Base-by-base conservation (phyloP, 2,888 invertebrate species). In the Drosophila atripex region DNA sequence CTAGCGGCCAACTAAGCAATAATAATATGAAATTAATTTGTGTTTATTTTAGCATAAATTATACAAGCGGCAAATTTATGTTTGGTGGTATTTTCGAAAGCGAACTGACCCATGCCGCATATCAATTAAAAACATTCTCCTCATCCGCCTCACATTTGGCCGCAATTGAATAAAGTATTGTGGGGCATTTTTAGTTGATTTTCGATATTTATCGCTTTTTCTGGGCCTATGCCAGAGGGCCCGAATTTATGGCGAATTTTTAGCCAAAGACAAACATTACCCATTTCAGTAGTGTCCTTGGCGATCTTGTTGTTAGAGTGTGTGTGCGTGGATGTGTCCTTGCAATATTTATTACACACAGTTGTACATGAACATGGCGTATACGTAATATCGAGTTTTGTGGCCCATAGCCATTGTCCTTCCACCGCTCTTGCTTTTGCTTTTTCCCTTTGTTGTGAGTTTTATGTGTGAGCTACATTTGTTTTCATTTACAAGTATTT, bases 401-500 rank as follows among this genome's bases (percentile, higher is more conserved):
- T 58, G 61, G 43, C 50, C 65, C 57, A 56, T 72, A 65, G 76
- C 63, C 76, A 54, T 66, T 32, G 71, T 39, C 47, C 63, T 38
- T 16, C 53, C 43, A 16, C 16, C 7, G 25, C 11, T 8, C 21
- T 8, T 35, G 6, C 7, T 39, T 9, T 14, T 46, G 5, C 47
- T 12, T 23, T 38, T 14, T 46, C 7, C 47, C 16, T 23, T 38
- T 38, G 53, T 54, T 66, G 59, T 66, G n/a, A n/a, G 59, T 51
- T 68, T 60, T 73, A 51, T 73, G 54, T 65, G 51, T 71, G 60
- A 65, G 73, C 63, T 71, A 84, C 86, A 85, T 85, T 85, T 85
- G 87, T 85, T 85, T 85, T 85, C 84, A 85, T 85, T 85, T 86
- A 85, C 87, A 85, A 87, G 85, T 85, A 85, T 85, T 85, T 86